Evolutionary conservation across 2,797 vertebrate species (phyloP), one percentile per base, ranked within the genome.

Genomic region (Dryobates pubescens): DNA sequence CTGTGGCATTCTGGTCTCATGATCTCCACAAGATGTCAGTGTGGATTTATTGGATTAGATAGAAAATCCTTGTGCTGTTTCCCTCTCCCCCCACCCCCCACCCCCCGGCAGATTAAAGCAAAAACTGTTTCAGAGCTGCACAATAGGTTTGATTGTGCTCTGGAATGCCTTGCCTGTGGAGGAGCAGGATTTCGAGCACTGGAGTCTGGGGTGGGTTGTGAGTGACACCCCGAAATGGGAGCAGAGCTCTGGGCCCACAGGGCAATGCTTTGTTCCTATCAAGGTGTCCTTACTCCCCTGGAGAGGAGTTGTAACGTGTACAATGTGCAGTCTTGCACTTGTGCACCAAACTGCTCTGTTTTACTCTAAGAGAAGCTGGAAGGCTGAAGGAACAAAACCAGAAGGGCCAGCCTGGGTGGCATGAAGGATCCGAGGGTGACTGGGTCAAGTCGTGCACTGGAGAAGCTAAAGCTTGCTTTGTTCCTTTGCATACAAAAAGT

Each of bases 21-120:
- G 75, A 67, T 93, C 87, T 91, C 96, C 96, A 96, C 96, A 96
- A 96, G 96, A 92, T 96, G 96, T 96, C 96, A 97, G 95, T 95
- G 81, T 93, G 78, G 95, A 95, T 94, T 93, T 96, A 83, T 92
- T 91, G 74, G 84, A 78, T 91, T 86, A 88, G 63, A 65, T 79
- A 73, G 30, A 47, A 93, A 82, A 70, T 77, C 84, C 51, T 82
- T n/a, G 6, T 53, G 51, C 72, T 72, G 65, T 82, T 83, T 23
- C 49, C 23, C 41, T 43, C 41, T 17, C 41, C 41, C 41, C 41
- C 41, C 41, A 43, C 41, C 41, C 41, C 41, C 41, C 41, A 43
- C 17, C 17, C 38, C 56, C 26, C 2, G 1, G 7, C 19, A 80
- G 85, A 87, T 83, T 91, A 82, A 92, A 91, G 82, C 51, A 58